Evolutionary conservation across 53 echinoderm and acorn worm species (phyloP).

Genomic region (Stichopus horrens): DNA sequence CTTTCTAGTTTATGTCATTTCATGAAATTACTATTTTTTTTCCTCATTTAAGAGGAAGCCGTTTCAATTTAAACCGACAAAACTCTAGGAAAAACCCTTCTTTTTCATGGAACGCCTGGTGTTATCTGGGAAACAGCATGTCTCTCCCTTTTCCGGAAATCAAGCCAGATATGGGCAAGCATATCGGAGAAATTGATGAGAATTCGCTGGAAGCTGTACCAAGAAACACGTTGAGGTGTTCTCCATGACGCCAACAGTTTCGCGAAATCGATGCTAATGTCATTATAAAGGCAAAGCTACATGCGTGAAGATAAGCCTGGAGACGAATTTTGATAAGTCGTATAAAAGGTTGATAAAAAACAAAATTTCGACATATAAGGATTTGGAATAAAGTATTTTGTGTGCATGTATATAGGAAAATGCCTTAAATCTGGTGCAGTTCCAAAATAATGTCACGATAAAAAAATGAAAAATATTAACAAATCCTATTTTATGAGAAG

Average conservation of each 20-base stretch:
- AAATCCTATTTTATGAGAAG: too few species aligned
- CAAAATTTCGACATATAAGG: too few species aligned
- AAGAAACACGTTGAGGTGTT: neutral
- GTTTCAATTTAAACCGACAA: neutral
- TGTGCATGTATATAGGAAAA: too few species aligned
- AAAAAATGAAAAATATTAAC: too few species aligned
- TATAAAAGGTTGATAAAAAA: too few species aligned
- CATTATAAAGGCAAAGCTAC: neutral
- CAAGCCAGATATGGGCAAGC: neutral
- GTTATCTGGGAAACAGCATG: neutral
- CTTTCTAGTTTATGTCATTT: too few species aligned
- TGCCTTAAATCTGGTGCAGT: too few species aligned
- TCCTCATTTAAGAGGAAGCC: neutral
- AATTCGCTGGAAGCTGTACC: neutral
- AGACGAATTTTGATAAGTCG: too few species aligned
- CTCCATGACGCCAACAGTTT: neutral
- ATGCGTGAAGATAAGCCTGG: slow-evolving; percentile 13
- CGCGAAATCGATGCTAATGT: slow-evolving; percentile 3
- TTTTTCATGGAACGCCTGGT: neutral
- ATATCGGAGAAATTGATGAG: neutral
- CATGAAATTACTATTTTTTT: too few species aligned
- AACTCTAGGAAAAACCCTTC: neutral
- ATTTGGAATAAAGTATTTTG: too few species aligned
- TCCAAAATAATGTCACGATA: too few species aligned
- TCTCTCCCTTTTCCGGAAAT: slow-evolving; percentile 3